Evolutionary conservation across 92 coral and sea anemone species (phyloP), one percentile per base, ranked within the genome.

Genomic region (Phenganax subtilis): DNA sequence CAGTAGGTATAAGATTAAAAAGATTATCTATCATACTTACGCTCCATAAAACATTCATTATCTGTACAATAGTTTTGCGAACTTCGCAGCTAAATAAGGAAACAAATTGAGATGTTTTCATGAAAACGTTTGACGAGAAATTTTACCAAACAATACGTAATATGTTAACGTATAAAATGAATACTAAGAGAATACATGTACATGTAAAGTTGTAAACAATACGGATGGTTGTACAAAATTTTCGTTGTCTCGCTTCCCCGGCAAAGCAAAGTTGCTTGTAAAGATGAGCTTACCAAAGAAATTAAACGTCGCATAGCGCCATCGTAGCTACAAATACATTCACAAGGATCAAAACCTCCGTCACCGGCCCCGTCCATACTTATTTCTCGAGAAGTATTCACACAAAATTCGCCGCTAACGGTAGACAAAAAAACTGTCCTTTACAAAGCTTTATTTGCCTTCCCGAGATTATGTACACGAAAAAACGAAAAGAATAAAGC

Each of bases 11-110:
- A 20, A 20, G 25, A 20, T 20, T 20, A 20, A 20, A 20, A 31
- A 55, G 51, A 51, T 16, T 9, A 62, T 10, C 17, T 20, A 10
- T 57, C 12, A 27, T 55, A 93, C 98, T 89, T 88, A 96, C 98
- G 83, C 59, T 96, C 98, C 89, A 88, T 93, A 16, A 92, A 86
- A 75, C 98, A 96, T 80, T 96, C 97, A 82, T 90, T 96, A 67
- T 96, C 98, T 25, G 98, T 92, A 72, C 98, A 96, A 59, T 96
- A 96, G 78, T 90, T 96, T 80, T 96, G 98, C 37, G 98, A 96
- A 56, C 90, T 86, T 83, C 98, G 85, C 65, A 96, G 88, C 98
- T 96, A 83, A 54, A 82, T 47, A 14, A 47, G 6, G 80, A 71
- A 15, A 79, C 75, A 77, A 72, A 83, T 29, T 62, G 76, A 51